Conservation (phyloP, 1,140 invertebrate genomes). For the Trinorchestia longiramus region DNA sequence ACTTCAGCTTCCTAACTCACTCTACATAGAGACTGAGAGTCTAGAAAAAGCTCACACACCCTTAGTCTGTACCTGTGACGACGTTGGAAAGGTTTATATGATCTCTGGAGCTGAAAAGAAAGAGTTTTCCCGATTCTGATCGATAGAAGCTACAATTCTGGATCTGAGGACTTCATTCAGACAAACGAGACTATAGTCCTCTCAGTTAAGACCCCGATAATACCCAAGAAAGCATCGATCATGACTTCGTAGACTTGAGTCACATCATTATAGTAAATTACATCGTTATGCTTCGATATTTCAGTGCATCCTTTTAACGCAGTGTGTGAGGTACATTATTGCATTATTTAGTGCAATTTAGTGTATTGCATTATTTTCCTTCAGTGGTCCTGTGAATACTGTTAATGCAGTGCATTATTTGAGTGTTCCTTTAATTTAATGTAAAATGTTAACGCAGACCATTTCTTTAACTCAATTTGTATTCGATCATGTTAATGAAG, state of each 20-base stretch:
- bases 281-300: not conserved
- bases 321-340: not conserved
- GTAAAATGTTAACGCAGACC: not conserved
- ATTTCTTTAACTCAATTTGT: not conserved
- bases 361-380: not conserved
- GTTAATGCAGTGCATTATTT: not conserved
- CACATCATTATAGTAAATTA: not conserved
- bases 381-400: not conserved
- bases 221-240: not conserved
- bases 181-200: not conserved
- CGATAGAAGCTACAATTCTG: slow-evolving; percentile 34
- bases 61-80: too few species aligned
- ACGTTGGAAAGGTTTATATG: not conserved
- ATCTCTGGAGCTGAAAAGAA: not conserved
- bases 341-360: not conserved
- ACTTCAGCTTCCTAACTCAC: too few species aligned
- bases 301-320: not conserved
- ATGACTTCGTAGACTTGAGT: not conserved
- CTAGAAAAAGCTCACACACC: too few species aligned
- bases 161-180: slow-evolving; percentile 34
- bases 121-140: slow-evolving; percentile 3
- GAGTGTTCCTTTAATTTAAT: not conserved
- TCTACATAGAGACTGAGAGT: too few species aligned
- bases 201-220: not conserved
- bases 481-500: not conserved